Base-by-base conservation (phyloP, 2,888 invertebrate genomes). In the Meganola albula region DNA sequence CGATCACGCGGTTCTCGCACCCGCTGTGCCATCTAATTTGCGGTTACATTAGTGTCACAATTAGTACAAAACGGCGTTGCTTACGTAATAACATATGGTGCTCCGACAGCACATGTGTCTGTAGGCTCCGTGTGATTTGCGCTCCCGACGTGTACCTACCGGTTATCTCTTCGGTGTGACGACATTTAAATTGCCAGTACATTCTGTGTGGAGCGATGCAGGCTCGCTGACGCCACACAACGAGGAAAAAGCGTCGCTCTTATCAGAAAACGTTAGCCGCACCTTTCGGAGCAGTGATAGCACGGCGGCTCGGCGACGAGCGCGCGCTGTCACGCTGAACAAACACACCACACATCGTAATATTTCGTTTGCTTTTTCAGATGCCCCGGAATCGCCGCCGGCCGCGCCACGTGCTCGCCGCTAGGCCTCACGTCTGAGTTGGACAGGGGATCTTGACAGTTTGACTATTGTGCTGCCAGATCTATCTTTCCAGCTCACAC, bases 401-500 rank as follows among this genome's bases (percentile, higher is more conserved):
- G 37, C 39, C 28, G 21, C 27, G 27, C 20, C 27, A 37, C 27
- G 24, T 24, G 29, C 31, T 30, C 50, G 28, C 33, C 30, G 29
- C 31, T 40, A 34, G 83, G 78, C 66, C 75, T 70, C 74, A 76
- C 77, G 78, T 76, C 75, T 84, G 84, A 87, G 87, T 86, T 87
- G 87, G 87, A 86, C 79, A 83, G 86, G 77, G 74, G 87, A 86
- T 87, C 87, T 84, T 74, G 84, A 82, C 87, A 87, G 85, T 83
- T 80, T 74, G 51, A 61, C 47, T 39, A 56, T 34, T 64, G 64
- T 63, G 75, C 82, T 87, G 87, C 87, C 87, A 87, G 87, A 87
- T 87, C 87, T 87, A 87, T 86, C 87, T 87, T 87, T 87, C 87
- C 87, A 87, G 86, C 87, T 87, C 85, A 84, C 82, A 69, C 74